Percentiles rank a stretch among this genome's conserved stretches.
Evolutionary conservation across 2,113 vertebrate species (phyloP).

Genomic region (Cyanoderma ruficeps): DNA sequence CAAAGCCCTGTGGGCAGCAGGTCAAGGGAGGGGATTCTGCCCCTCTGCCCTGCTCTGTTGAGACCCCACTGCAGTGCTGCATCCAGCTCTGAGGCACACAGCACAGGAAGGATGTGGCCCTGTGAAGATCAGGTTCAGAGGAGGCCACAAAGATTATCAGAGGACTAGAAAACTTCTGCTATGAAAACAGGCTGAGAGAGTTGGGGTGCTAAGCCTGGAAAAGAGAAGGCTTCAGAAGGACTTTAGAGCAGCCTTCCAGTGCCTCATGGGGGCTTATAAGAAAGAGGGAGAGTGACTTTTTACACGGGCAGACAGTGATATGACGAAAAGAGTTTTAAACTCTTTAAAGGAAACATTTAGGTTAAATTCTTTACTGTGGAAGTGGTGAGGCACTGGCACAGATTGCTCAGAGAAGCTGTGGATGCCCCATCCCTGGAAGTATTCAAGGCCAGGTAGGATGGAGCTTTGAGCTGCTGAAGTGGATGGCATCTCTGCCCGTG

Average conservation of each 20-base stretch:
- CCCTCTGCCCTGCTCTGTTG: neutral
- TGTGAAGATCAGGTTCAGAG: neutral
- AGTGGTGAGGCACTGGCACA: neutral
- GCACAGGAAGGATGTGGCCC: neutral
- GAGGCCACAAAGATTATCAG: neutral
- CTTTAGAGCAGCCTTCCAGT: neutral
- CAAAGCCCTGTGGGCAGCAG: neutral
- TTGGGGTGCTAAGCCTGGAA: neutral
- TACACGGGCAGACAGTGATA: no score
- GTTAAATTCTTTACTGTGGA: neutral
- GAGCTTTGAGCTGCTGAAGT: neutral
- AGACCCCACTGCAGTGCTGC: neutral
- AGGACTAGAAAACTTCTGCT: neutral
- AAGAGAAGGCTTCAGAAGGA: neutral
- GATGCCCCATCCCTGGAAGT: neutral
- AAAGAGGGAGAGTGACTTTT: neutral
- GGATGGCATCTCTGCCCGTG: neutral
- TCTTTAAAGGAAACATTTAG: neutral
- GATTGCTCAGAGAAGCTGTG: neutral
- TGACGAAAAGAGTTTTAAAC: neutral
- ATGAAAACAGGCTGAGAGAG: neutral
- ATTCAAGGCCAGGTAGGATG: neutral
- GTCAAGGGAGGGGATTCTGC: neutral
- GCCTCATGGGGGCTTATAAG: neutral
- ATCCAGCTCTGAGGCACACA: neutral